Conservation (phyloP, 2,797 vertebrate species). For the Eulemur rubriventer region DNA sequence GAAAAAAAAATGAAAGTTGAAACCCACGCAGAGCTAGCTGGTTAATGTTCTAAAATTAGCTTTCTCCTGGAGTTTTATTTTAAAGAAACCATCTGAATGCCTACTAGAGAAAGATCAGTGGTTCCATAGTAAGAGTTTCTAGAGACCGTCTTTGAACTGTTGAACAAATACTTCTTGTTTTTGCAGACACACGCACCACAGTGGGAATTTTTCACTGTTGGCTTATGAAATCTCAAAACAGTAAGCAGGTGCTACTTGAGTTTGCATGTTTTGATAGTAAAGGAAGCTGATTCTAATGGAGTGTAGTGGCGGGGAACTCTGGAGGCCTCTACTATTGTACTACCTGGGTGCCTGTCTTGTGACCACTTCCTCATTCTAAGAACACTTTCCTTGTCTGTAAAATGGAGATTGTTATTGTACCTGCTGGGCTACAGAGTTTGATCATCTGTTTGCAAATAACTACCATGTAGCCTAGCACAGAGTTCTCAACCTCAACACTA, state of each 20-base stretch:
- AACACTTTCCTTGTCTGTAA: neutral
- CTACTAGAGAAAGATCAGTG: slow-evolving; percentile 25
- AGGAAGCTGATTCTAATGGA: neutral
- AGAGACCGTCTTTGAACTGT: neutral
- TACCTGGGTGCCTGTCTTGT: neutral
- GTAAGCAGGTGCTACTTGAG: neutral
- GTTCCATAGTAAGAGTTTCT: slow-evolving; percentile 26
- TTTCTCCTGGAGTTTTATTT: slow-evolving; percentile 51
- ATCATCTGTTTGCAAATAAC: neutral
- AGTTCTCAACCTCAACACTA: neutral
- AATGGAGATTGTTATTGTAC: neutral
- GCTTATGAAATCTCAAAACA: neutral
- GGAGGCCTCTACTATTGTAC: neutral
- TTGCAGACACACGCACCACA: neutral
- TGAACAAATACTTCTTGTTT: neutral
- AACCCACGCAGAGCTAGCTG: slow-evolving; percentile 57
- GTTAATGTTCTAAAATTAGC: slow-evolving; percentile 71
- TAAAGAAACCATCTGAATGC: slow-evolving; percentile 45
- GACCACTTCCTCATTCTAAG: neutral
- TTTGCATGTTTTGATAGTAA: neutral
- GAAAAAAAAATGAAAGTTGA: slow-evolving; percentile 36
- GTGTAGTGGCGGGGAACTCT: neutral
- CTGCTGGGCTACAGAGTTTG: neutral
- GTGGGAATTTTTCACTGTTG: neutral
- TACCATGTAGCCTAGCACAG: neutral